Evolutionary conservation across 2,797 vertebrate genomes (phyloP).

Genomic region (Potorous gilbertii): DNA sequence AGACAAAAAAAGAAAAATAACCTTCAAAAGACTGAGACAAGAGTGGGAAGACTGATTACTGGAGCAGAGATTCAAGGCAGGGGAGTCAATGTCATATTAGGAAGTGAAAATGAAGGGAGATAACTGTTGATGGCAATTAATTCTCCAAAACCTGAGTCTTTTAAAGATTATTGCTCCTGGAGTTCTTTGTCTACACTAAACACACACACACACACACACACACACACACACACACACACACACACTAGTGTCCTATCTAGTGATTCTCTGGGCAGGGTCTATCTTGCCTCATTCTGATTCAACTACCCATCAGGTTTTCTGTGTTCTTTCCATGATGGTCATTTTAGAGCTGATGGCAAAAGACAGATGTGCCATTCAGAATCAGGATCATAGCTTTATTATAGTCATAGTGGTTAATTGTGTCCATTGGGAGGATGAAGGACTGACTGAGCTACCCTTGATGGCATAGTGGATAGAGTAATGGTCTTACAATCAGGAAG

Average conservation of each 20-base stretch:
- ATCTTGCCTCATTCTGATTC: neutral
- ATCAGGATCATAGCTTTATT: neutral
- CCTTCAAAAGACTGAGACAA: neutral
- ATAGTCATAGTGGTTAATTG: neutral
- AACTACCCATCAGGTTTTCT: neutral
- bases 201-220: no score
- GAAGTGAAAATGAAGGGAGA: neutral
- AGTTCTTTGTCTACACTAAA: neutral
- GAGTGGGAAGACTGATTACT: neutral
- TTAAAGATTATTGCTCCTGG: neutral
- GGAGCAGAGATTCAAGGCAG: neutral
- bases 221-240: no score
- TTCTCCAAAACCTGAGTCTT: neutral
- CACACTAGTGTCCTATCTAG: neutral
- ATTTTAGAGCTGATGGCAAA: neutral
- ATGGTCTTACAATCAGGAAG: no score
- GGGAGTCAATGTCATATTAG: neutral
- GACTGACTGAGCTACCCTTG: neutral
- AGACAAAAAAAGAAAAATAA: neutral
- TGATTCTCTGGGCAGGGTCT: neutral
- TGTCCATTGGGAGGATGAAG: neutral
- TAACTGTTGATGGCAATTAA: neutral
- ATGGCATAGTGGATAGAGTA: no score
- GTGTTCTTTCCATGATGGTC: neutral
- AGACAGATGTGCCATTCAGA: neutral